Evolutionary conservation across 2,113 vertebrate species (phyloP).

Genomic region (Corythoichthys haematopterus): DNA sequence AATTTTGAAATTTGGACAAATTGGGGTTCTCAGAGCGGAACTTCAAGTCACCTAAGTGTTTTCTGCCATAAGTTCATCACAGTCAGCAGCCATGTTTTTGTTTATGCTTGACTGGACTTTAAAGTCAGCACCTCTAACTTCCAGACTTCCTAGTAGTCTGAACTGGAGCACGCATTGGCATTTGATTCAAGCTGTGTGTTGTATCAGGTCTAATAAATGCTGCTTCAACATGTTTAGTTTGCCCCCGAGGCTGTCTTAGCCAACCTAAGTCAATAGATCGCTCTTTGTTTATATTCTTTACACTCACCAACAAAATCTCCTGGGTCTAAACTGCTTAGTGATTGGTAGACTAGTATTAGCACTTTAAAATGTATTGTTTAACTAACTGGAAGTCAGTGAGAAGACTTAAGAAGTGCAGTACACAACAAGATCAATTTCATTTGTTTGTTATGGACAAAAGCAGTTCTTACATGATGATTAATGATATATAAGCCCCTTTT

Average conservation of each 20-base stretch:
- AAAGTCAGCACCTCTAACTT: not conserved
- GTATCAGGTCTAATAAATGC: conserved; percentile 1
- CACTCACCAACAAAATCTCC: not conserved
- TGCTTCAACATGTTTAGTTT: not conserved
- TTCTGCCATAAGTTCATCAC: too few relatives aligned
- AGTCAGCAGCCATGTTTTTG: not conserved
- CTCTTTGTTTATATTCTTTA: not conserved
- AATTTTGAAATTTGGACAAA: too few relatives aligned
- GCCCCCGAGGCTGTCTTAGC: not conserved
- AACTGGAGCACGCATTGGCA: not conserved
- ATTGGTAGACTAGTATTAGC: not conserved
- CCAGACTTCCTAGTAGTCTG: not conserved
- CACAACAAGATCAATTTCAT: not conserved
- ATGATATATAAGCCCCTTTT: too few relatives aligned
- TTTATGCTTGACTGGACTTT: not conserved
- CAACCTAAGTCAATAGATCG: not conserved
- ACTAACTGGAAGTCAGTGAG: not conserved
- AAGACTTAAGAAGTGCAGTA: not conserved
- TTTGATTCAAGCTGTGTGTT: not conserved
- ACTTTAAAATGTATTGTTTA: not conserved
- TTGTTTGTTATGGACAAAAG: not conserved
- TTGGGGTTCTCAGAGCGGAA: too few relatives aligned
- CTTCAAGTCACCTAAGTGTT: too few relatives aligned
- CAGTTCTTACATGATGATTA: not conserved
- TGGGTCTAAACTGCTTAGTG: not conserved